Percentiles rank a stretch among this genome's conserved stretches.
Conservation (phyloP, 2,113 vertebrate genomes). For the mouse (Mus musculus) region DNA sequence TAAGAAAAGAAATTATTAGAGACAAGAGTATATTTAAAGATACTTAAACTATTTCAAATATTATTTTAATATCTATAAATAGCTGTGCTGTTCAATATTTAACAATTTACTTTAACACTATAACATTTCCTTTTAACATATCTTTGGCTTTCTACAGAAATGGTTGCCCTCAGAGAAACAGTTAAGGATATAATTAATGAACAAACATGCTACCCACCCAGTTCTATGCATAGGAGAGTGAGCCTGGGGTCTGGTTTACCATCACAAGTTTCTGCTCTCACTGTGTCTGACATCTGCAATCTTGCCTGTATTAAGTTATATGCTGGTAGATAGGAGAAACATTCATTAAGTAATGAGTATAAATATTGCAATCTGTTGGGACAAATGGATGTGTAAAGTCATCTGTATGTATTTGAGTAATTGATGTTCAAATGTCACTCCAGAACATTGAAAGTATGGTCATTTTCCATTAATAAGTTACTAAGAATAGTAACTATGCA, state of each 20-base stretch:
- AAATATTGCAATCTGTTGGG: neutral
- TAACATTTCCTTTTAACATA: neutral
- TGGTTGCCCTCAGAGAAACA: neutral
- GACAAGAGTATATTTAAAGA: slow-evolving; percentile 7
- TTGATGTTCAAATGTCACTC: neutral
- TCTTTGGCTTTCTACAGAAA: neutral
- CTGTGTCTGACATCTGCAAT: neutral
- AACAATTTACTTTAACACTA: slow-evolving; percentile 35
- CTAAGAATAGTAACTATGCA: neutral
- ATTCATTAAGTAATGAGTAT: neutral
- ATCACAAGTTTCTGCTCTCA: neutral
- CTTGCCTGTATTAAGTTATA: neutral
- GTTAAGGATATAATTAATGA: neutral
- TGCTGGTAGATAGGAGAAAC: fast-evolving
- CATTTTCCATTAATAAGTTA: neutral
- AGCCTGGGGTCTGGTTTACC: fast-evolving
- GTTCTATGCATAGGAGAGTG: neutral
- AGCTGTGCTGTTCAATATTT: neutral
- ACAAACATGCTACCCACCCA: neutral
- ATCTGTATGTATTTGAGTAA: neutral
- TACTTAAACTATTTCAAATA: no score
- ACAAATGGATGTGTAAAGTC: neutral
- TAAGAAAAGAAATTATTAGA: neutral
- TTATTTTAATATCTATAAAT: neutral
- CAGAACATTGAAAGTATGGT: neutral